These are phyloP conservation scores for Hippopotamus amphibius DNA, from an alignment of 2,113 vertebrate species.

Conservation along the genomic window DNA sequence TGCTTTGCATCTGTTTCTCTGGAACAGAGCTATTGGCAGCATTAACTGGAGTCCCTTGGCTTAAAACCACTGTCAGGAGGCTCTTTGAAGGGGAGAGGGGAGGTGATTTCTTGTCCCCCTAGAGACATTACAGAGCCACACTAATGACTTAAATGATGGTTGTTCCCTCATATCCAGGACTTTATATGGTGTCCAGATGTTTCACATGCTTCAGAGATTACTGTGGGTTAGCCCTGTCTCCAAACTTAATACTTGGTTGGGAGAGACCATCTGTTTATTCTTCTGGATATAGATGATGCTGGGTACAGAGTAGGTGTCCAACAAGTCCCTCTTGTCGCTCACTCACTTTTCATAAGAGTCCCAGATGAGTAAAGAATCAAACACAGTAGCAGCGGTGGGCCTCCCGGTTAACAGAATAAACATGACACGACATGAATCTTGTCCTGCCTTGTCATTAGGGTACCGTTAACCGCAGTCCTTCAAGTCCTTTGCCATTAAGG, in stretches of 20 bases:
- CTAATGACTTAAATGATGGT: neutral
- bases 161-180: neutral
- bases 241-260: neutral
- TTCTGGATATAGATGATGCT: neutral
- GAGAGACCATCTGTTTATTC: constrained; percentile 34
- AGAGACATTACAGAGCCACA: neutral
- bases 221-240: neutral
- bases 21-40: neutral
- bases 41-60: neutral
- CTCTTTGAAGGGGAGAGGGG: neutral
- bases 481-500: neutral
- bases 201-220: neutral
- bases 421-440: neutral
- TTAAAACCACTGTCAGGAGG: neutral
- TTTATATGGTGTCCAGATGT: constrained; percentile 21
- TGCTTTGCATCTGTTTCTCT: neutral
- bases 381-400: neutral
- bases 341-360: neutral
- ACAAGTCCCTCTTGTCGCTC: neutral
- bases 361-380: neutral
- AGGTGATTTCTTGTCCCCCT: neutral
- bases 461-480: neutral
- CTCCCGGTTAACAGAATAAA: neutral
- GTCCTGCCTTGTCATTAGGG: neutral
- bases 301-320: neutral